phyloP scores from a whole-genome alignment of 2,888 invertebrate species.

The Andrena hattorfiana region DNA sequence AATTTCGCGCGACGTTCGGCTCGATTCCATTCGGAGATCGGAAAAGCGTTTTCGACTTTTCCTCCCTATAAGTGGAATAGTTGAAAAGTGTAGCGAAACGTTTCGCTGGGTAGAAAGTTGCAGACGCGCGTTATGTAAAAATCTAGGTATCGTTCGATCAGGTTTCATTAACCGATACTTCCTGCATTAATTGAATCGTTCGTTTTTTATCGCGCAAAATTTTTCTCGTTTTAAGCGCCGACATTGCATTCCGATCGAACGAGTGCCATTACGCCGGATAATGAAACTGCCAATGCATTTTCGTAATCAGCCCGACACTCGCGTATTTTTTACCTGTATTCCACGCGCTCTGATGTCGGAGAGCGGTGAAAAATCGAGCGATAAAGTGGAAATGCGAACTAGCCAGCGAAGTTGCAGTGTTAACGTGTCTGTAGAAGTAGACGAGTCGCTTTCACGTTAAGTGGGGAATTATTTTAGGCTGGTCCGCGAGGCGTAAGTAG shows the following conservation, averaged over 20 bases:
- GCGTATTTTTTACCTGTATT: not conserved
- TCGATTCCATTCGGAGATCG: too few relatives aligned
- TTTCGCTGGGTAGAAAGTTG: constrained; percentile 19
- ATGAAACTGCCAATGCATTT: not conserved
- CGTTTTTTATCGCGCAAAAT: constrained; percentile 29
- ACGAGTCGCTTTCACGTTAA: constrained; percentile 23
- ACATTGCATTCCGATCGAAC: constrained; percentile 14
- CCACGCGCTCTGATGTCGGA: not conserved
- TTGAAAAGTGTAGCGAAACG: constrained; percentile 7
- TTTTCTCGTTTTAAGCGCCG: not conserved
- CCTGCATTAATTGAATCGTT: constrained; percentile 36
- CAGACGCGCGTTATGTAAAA: constrained; percentile 24
- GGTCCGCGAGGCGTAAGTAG: constrained; percentile 26
- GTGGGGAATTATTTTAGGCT: not conserved
- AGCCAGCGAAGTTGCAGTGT: not conserved
- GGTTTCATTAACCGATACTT: constrained; percentile 42
- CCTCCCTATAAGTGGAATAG: not conserved
- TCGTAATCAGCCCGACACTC: constrained; percentile 10
- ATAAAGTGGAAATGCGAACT: not conserved
- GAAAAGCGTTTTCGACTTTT: not conserved
- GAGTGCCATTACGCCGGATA: constrained; percentile 10
- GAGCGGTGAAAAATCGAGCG: not conserved
- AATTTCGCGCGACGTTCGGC: not conserved
- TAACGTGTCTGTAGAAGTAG: constrained; percentile 10
- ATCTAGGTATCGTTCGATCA: not conserved